Conservation (phyloP, 1,140 invertebrate species). For the Hycleus cichorii region DNA sequence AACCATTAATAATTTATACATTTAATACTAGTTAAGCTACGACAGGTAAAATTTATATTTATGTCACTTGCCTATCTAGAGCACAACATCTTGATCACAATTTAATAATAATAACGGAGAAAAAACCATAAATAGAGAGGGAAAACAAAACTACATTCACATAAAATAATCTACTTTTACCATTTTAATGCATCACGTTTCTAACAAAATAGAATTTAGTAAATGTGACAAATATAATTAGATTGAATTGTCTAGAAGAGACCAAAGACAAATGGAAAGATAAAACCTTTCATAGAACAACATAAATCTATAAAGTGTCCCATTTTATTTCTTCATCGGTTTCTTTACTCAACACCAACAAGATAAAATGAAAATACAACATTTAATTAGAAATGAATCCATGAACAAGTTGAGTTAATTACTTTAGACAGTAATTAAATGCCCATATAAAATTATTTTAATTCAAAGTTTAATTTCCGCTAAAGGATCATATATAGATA, state of each 20-base stretch:
- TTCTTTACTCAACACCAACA: slow-evolving; percentile 2
- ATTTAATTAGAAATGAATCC: slow-evolving; percentile 24
- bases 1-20: slow-evolving; percentile 37
- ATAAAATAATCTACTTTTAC: too few relatives aligned
- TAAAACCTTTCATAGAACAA: slow-evolving; percentile 7
- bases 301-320: too few relatives aligned
- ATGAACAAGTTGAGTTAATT: slow-evolving; percentile 20
- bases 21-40: slow-evolving; percentile 22
- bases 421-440: slow-evolving; percentile 24
- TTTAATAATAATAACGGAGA: too few relatives aligned
- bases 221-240: too few relatives aligned
- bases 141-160: too few relatives aligned
- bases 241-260: not conserved
- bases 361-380: slow-evolving; percentile 7
- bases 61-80: too few relatives aligned
- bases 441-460: slow-evolving; percentile 30
- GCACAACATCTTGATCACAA: too few relatives aligned
- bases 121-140: too few relatives aligned
- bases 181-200: too few relatives aligned
- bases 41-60: too few relatives aligned
- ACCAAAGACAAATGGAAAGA: not conserved
- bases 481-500: slow-evolving; percentile 8
- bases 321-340: slow-evolving; percentile 7
- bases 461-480: slow-evolving; percentile 26
- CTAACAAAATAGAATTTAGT: too few relatives aligned